A percentile compares a stretch with the other conserved stretches of the same genome.
Conservation (phyloP, 1,140 invertebrate genomes). For the Riptortus pedestris region DNA sequence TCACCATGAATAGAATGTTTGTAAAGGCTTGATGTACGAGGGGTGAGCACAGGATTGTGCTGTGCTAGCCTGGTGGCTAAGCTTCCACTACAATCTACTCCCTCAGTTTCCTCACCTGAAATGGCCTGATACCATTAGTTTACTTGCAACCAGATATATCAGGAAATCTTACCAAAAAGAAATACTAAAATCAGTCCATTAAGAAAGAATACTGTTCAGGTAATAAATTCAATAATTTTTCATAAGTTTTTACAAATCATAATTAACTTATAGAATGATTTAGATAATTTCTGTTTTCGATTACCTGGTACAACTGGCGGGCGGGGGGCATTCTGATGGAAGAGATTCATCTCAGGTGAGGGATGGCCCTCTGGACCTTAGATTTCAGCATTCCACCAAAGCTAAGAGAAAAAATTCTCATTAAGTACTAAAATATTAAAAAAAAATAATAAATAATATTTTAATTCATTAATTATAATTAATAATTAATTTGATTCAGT, state of each 20-base stretch:
- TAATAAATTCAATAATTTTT: too few relatives aligned
- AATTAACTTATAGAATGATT: too few relatives aligned
- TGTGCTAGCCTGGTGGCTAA: neutral
- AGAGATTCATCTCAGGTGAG: slow-evolving; percentile 31
- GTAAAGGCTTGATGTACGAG: slow-evolving; percentile 26
- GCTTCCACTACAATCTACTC: neutral
- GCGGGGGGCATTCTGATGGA: slow-evolving; percentile 45
- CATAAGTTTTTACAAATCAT: too few relatives aligned
- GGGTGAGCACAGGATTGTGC: slow-evolving; percentile 20
- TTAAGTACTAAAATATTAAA: neutral
- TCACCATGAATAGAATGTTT: slow-evolving; percentile 21
- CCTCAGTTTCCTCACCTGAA: slow-evolving; percentile 27
- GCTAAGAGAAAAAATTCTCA: slow-evolving; percentile 4
- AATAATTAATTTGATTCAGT: too few relatives aligned
- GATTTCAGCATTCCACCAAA: slow-evolving; percentile 26
- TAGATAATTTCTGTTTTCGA: too few relatives aligned
- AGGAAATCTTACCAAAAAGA: too few relatives aligned
- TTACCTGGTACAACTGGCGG: slow-evolving; percentile 39
- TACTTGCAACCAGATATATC: too few relatives aligned
- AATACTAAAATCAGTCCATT: too few relatives aligned
- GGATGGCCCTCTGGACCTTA: slow-evolving; percentile 22
- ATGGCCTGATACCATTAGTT: neutral
- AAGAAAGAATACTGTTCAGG: too few relatives aligned
- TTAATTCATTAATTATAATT: too few relatives aligned
- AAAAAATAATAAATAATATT: neutral